Conservation (phyloP, 2,113 vertebrate species). For the Pao palembangensis region DNA sequence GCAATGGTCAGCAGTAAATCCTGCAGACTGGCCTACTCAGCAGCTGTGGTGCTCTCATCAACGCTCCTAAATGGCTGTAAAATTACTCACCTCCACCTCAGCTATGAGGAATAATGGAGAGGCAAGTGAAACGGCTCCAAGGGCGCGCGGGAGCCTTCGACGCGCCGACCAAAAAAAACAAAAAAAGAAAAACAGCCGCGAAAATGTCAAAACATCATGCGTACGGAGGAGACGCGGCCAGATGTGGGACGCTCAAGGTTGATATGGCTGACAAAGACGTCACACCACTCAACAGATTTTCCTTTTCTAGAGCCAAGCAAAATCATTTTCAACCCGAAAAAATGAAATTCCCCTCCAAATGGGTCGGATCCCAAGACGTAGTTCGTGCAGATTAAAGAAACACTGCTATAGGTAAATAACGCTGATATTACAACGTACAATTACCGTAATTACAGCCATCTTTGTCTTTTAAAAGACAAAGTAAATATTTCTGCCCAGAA, state of each 20-base stretch:
- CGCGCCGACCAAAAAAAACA: slow-evolving; percentile 6
- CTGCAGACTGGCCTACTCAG: slow-evolving; percentile 13
- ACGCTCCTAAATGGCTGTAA: slow-evolving; percentile 10
- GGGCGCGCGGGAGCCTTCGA: slow-evolving; percentile 11
- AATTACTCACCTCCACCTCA: slow-evolving; percentile 19
- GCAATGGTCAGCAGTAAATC: slow-evolving; percentile 17
- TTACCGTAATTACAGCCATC: too few species aligned
- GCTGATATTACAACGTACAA: too few species aligned
- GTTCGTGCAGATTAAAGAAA: too few species aligned
- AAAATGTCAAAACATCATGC: slow-evolving; percentile 19
- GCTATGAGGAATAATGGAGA: slow-evolving; percentile 38
- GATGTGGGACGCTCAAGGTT: slow-evolving; percentile 5
- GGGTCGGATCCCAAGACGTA: too few species aligned
- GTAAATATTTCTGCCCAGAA: too few species aligned
- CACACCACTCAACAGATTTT: background rate
- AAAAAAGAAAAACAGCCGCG: slow-evolving; percentile 4
- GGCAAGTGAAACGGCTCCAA: slow-evolving; percentile 8
- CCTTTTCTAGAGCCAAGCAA: background rate
- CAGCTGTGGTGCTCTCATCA: slow-evolving; percentile 5
- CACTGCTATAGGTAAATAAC: too few species aligned
- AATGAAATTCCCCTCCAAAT: background rate
- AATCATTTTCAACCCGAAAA: background rate
- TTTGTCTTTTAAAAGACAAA: too few species aligned
- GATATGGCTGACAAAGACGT: background rate
- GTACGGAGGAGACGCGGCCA: slow-evolving; percentile 6